A percentile compares a stretch with the other conserved stretches of the same genome.
Conservation (phyloP, 92 coral and sea anemone genomes). For the Parazoanthus darwini region DNA sequence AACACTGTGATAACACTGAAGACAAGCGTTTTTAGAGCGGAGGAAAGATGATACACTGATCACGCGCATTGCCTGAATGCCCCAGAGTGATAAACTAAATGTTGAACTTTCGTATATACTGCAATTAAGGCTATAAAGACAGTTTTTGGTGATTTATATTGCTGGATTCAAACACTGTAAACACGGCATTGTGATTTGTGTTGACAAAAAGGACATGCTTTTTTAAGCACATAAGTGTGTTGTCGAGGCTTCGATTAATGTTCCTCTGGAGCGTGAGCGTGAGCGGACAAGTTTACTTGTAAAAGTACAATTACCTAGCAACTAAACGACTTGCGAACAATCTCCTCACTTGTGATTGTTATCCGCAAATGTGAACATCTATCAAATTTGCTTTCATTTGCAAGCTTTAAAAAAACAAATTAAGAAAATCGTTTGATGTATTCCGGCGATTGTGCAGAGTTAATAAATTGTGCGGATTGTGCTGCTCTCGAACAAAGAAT, state of each 20-base stretch:
- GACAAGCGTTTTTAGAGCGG: background rate
- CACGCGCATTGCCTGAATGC: background rate
- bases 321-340: background rate
- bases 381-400: background rate
- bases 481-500: background rate
- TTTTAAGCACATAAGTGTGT: background rate
- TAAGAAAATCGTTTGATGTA: background rate
- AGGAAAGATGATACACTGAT: background rate
- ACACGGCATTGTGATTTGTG: background rate
- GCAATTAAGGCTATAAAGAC: background rate
- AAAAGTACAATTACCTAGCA: background rate
- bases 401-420: background rate
- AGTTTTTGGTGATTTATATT: background rate
- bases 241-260: background rate
- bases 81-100: background rate
- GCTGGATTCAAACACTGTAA: background rate
- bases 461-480: too few relatives aligned
- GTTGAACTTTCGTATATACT: background rate
- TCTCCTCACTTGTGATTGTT: background rate
- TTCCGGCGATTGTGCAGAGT: background rate
- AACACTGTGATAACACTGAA: too few relatives aligned
- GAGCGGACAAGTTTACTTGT: background rate
- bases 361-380: background rate
- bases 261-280: too few relatives aligned
- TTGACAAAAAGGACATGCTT: background rate